Evolutionary conservation across 2,113 vertebrate species (phyloP), one percentile per base, ranked within the genome.

Genomic region (Dicrurus megarhynchus): DNA sequence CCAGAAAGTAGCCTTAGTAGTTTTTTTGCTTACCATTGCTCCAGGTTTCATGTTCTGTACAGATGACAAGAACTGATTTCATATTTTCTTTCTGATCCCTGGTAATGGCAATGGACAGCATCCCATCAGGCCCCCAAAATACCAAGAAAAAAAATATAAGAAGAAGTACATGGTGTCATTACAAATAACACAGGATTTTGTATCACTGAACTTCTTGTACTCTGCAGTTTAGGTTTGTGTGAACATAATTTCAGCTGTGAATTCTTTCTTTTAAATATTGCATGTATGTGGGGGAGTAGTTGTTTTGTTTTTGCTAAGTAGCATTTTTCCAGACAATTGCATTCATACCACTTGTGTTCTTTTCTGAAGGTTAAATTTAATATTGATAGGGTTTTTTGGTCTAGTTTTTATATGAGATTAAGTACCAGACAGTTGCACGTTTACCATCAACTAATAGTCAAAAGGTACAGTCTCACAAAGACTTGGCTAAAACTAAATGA

Each of bases 291-390:
- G 56, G 39, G 67, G 82, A 88, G 95, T 93, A 83, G 74, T 69
- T 86, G 90, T 97, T 94, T 95, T 90, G 89, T 46, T 96, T 95
- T 96, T 95, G 95, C 64, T 93, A 92, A 96, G 76, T 90, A 92
- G 49, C 85, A 32, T 95, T 97, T 90, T 90, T 93, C 76, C 90
- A 81, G 56, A 85, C 90, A 88, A 90, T 74, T 84, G 52, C 63
- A 49, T 93, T 96, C 71, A 86, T 90, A 70, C 56, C 56, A 49
- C 50, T 91, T 59, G 42, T 65, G 47, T 87, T 74, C 64, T 85
- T 77, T 84, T 74, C 37, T 78, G 91, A 93, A 94, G 92, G 71
- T 96, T 80, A 88, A 75, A 67, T 74, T 77, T 74, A 67, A 75
- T 70, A 44, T 78, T 89, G 68, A 20, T 91, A 52, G 71, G 41